Percentiles rank a stretch among this genome's conserved stretches.
Evolutionary conservation across 23 tunicate species (phyloP).

Genomic region (Ciona savignyi): DNA sequence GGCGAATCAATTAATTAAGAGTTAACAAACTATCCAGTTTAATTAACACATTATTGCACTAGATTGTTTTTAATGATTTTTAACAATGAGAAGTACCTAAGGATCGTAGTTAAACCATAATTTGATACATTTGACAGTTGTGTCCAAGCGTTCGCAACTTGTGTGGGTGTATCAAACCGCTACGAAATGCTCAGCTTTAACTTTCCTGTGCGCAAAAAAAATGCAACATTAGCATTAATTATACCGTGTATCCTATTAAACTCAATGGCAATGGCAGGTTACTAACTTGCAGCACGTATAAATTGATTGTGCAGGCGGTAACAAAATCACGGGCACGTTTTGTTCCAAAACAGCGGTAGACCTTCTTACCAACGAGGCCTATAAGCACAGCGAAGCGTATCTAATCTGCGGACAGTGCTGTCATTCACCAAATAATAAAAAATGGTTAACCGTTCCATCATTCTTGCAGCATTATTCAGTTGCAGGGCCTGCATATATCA

Average conservation of each 20-base stretch:
- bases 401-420: not conserved
- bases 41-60: too few species aligned
- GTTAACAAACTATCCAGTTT: not conserved
- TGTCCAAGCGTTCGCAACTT: not conserved
- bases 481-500: too few species aligned
- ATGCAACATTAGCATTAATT: not conserved
- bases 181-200: not conserved
- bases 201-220: not conserved
- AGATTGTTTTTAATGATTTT: too few species aligned
- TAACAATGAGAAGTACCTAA: too few species aligned
- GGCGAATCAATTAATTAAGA: not conserved
- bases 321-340: not conserved
- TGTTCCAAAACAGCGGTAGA: too few species aligned
- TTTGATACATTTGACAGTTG: too few species aligned
- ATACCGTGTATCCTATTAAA: not conserved
- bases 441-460: not conserved
- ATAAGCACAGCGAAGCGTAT: not conserved
- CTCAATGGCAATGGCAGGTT: not conserved
- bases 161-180: too few species aligned
- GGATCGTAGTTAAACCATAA: too few species aligned
- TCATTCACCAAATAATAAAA: not conserved
- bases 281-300: too few species aligned
- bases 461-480: not conserved
- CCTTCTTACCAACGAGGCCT: not conserved
- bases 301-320: not conserved